Percentiles rank a stretch among this genome's conserved stretches.
These are phyloP conservation scores for Epinephelus awoara DNA, from an alignment of 2,797 vertebrate genomes.

Conservation along the genomic window DNA sequence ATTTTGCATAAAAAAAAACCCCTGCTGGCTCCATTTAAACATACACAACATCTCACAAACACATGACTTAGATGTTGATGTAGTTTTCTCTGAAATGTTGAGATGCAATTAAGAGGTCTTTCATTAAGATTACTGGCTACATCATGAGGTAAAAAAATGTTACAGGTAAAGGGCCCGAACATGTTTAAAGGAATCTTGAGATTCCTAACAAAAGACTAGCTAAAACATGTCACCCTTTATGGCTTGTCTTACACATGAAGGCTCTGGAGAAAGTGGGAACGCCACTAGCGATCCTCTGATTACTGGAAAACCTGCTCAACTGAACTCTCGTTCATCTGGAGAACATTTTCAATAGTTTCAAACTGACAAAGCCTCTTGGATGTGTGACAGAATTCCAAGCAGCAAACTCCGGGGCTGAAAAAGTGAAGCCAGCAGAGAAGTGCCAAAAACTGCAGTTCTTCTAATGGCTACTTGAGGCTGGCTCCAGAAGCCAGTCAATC, in stretches of 20 bases:
- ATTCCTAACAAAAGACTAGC: slow-evolving; percentile 13
- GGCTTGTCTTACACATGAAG: slow-evolving; percentile 16
- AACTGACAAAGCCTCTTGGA: too few species aligned
- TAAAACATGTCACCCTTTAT: slow-evolving; percentile 22
- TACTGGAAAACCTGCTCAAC: too few species aligned
- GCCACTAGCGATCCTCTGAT: too few species aligned
- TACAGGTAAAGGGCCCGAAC: slow-evolving; percentile 11
- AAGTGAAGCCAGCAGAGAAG: too few species aligned
- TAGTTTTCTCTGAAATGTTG: slow-evolving; percentile 4
- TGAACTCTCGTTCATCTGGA: too few species aligned
- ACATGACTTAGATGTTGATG: background rate
- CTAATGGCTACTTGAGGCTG: too few species aligned
- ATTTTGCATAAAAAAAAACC: background rate
- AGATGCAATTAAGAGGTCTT: slow-evolving; percentile 20
- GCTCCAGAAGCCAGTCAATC: too few species aligned
- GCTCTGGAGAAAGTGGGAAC: slow-evolving; percentile 5
- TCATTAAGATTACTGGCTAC: slow-evolving; percentile 14
- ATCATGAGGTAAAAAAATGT: slow-evolving; percentile 37
- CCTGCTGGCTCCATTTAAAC: background rate
- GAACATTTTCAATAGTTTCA: too few species aligned
- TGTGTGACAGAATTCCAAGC: too few species aligned
- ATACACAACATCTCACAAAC: slow-evolving; percentile 17
- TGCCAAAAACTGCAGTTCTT: too few species aligned
- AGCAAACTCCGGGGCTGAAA: too few species aligned
- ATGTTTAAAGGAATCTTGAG: slow-evolving; percentile 23